Conservation (phyloP, 2,888 invertebrate species). For the Thera britannica region DNA sequence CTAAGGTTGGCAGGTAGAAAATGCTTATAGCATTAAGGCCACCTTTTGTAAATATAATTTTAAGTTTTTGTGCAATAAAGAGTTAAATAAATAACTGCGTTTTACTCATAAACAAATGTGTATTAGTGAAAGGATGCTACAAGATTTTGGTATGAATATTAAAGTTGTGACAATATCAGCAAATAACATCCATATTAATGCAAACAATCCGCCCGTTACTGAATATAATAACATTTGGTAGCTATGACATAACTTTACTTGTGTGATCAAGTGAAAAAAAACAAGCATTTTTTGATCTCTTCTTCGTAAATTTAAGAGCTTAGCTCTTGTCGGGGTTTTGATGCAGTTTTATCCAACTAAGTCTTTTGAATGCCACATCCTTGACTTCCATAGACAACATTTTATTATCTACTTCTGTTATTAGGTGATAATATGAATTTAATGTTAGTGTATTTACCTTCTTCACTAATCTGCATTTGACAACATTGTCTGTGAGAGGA, state of each 20-base stretch:
- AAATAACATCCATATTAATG: conserved; percentile 19
- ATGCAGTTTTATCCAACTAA: no score
- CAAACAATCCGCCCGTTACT: conserved; percentile 7
- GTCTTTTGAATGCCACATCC: no score
- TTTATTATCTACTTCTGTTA: neutral
- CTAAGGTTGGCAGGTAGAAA: no score
- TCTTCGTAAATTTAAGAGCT: no score
- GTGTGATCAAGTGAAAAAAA: no score
- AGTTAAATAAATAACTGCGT: neutral
- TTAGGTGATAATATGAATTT: neutral
- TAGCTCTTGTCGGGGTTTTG: no score
- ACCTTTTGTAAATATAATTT: no score
- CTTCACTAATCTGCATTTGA: conserved; percentile 98
- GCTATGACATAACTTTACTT: neutral
- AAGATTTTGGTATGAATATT: conserved; percentile 26
- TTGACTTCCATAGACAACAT: no score
- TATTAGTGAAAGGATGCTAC: conserved; percentile 21
- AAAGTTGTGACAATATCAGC: conserved; percentile 27
- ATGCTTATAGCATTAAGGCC: no score
- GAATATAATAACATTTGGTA: conserved; percentile 7
- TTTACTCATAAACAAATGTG: neutral
- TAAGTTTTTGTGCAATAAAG: no score
- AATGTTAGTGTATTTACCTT: conserved; percentile 85
- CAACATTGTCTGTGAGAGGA: conserved; percentile 97
- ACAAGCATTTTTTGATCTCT: no score